phyloP scores from a whole-genome alignment of 2,113 vertebrate species.

The Pagrus major region DNA sequence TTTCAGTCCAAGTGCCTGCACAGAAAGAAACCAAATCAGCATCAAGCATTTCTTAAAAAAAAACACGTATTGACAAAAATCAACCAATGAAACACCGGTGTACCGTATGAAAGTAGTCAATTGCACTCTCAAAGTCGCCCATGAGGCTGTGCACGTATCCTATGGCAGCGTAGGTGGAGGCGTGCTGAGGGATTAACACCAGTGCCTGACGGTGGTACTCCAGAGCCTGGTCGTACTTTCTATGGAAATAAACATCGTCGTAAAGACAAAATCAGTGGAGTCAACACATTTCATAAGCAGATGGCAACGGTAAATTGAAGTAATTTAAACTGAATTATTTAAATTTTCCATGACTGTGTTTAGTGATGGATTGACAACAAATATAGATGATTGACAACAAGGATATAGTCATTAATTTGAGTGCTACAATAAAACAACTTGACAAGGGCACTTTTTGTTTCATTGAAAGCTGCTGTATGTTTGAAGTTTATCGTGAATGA shows the following conservation, averaged over 20 bases:
- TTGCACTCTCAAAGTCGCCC: conserved; percentile 97
- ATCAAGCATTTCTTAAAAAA: not conserved
- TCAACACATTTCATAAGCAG: not conserved
- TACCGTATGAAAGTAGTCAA: conserved; percentile 99
- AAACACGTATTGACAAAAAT: not conserved
- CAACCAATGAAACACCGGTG: not conserved
- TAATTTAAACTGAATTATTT: not conserved
- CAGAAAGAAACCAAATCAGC: not conserved
- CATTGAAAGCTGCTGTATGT: too few relatives aligned
- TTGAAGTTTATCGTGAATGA: too few relatives aligned
- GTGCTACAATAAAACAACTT: too few relatives aligned
- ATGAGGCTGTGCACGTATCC: conserved; percentile 98
- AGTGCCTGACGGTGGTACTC: conserved; percentile 98
- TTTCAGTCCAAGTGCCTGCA: conserved; percentile 96
- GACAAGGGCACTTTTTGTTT: too few relatives aligned
- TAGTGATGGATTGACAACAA: not conserved
- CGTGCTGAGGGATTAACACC: conserved; percentile 96
- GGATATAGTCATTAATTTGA: not conserved
- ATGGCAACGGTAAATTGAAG: not conserved
- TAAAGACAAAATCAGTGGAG: not conserved
- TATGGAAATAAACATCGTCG: conserved; percentile 57
- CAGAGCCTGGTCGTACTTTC: conserved; percentile 95
- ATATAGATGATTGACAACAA: not conserved
- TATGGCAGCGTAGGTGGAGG: conserved; percentile 96
- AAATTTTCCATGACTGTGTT: not conserved